Conservation (phyloP, 1,140 invertebrate species). For the Andrena cerasifolii region DNA sequence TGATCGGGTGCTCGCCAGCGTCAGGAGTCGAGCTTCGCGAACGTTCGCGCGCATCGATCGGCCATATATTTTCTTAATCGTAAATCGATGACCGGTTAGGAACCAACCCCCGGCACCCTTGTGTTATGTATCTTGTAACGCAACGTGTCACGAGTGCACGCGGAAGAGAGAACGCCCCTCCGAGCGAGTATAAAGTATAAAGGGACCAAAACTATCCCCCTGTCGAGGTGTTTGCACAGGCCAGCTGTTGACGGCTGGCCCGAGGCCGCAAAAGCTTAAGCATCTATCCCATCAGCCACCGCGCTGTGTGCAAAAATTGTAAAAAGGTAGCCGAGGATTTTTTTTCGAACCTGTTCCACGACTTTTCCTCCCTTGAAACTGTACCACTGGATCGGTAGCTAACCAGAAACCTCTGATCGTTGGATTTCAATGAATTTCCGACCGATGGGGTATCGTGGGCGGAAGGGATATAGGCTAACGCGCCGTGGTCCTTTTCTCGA, state of each 20-base stretch:
- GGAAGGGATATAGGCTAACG: no score
- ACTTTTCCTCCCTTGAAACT: background rate
- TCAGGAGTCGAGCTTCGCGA: no score
- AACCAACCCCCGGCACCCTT: slow-evolving; percentile 14
- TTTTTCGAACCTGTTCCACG: background rate
- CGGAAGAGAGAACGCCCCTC: slow-evolving; percentile 47
- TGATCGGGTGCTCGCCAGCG: no score
- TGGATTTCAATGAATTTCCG: no score
- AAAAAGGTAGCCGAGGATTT: slow-evolving; percentile 29
- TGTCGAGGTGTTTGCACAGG: slow-evolving; percentile 61
- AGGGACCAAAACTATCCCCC: slow-evolving; percentile 63
- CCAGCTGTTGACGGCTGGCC: slow-evolving; percentile 67
- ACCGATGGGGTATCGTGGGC: no score
- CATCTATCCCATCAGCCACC: slow-evolving; percentile 47
- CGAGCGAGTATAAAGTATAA: slow-evolving; percentile 57
- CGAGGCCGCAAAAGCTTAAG: slow-evolving; percentile 62
- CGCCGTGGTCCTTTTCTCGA: no score
- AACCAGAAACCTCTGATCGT: no score
- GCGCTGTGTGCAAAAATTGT: slow-evolving; percentile 53
- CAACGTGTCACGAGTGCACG: slow-evolving; percentile 38
- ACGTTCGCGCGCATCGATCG: slow-evolving; percentile 5
- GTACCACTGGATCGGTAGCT: background rate
- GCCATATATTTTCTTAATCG: slow-evolving; percentile 36
- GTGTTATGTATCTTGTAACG: slow-evolving; percentile 48
- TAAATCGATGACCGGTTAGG: slow-evolving; percentile 25